These are phyloP conservation scores for Trogon surrucura DNA, from an alignment of 2,113 vertebrate species.

Conservation along the genomic window DNA sequence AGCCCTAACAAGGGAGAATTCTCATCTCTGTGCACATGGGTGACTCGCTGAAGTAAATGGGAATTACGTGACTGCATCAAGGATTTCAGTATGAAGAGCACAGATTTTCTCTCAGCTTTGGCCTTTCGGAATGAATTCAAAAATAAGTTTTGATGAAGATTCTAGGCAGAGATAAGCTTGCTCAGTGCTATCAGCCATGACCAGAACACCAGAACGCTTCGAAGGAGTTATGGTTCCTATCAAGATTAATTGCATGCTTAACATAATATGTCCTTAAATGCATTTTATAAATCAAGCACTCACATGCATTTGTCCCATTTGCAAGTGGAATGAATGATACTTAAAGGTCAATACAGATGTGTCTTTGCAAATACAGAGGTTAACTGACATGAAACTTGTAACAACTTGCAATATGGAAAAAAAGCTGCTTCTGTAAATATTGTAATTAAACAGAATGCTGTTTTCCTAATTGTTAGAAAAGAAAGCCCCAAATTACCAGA, in stretches of 20 bases:
- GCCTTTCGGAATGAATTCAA: constrained; percentile 23
- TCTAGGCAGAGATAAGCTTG: neutral
- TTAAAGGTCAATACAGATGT: neutral
- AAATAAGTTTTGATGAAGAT: constrained; percentile 17
- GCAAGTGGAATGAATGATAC: neutral
- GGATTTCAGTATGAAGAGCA: constrained; percentile 5
- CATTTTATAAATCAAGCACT: constrained; percentile 1
- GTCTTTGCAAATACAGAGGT: neutral
- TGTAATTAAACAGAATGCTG: constrained; percentile 52
- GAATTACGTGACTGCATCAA: constrained; percentile 40
- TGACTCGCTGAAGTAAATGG: constrained; percentile 51
- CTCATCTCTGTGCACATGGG: constrained; percentile 43
- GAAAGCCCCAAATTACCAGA: constrained; percentile 19
- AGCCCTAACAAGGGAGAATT: constrained; percentile 54
- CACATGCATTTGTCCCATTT: neutral
- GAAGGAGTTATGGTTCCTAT: neutral
- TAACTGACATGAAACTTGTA: constrained; percentile 2
- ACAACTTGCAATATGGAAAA: neutral
- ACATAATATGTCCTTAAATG: neutral
- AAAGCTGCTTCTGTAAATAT: constrained; percentile 41
- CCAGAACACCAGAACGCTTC: neutral
- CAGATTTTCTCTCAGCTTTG: neutral
- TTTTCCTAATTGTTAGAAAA: constrained; percentile 59
- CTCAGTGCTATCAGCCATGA: neutral
- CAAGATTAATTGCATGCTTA: neutral